Conservation (phyloP, 2,888 invertebrate species). For the Spilosoma lubricipeda region DNA sequence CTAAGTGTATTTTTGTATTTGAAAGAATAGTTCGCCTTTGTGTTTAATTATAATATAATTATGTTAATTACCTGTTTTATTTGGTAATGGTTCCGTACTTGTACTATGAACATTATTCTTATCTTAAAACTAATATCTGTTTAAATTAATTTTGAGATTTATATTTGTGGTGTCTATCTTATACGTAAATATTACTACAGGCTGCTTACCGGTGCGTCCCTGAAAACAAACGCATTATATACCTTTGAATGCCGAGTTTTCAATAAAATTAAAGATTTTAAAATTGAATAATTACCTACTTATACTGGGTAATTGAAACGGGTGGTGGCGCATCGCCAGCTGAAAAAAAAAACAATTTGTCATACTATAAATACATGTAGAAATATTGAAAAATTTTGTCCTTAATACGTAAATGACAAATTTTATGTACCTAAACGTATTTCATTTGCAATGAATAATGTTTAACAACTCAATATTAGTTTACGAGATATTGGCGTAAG, state of each 20-base stretch:
- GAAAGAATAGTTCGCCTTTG: conserved; percentile 39
- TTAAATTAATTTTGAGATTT: not conserved
- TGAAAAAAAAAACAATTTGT: conserved; percentile 38
- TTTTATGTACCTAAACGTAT: no score
- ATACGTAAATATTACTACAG: conserved; percentile 9
- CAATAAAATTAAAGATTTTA: not conserved
- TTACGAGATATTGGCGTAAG: not conserved
- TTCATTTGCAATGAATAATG: not conserved
- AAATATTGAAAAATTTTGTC: not conserved
- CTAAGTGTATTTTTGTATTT: conserved; percentile 15
- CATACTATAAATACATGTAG: not conserved
- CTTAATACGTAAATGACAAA: no score
- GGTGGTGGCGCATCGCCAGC: conserved; percentile 33
- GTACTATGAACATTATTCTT: conserved; percentile 16
- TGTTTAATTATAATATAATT: conserved; percentile 3
- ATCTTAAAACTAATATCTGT: conserved; percentile 7
- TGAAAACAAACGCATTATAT: conserved; percentile 34
- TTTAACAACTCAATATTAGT: not conserved
- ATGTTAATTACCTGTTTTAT: conserved; percentile 34
- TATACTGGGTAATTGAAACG: conserved; percentile 18
- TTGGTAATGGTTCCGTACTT: conserved; percentile 12
- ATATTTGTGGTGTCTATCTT: not conserved
- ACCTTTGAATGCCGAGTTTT: not conserved
- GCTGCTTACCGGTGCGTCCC: conserved; percentile 37
- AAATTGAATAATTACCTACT: conserved; percentile 13